Base-by-base conservation (phyloP, 2,797 vertebrate genomes). In the Sphenopsis melanotis region DNA sequence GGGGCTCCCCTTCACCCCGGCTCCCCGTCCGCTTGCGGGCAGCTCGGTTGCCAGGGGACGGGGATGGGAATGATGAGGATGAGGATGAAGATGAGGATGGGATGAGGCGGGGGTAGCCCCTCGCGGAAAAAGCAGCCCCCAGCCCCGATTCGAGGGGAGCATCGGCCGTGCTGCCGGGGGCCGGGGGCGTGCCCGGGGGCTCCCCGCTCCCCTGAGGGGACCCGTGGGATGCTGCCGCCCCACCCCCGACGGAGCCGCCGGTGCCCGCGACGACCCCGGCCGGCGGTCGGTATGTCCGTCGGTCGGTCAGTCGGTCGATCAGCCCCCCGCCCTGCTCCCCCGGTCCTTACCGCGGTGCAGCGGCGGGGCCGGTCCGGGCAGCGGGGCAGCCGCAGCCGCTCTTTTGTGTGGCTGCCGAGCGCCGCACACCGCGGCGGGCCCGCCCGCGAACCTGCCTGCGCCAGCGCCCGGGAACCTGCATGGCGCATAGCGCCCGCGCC, bases 391-490 rank as follows among this genome's bases (percentile, higher is more conserved):
- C 15, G 79, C 88, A 77, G 66, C 80, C 77, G 68, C 88, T 87
- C 93, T 91, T 95, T 93, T 94, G 92, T 93, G 93, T 92, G 91
- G 60, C 52, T 56, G 84, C 77, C 26, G 71, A 75, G 85, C 78
- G 71, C 95, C 94, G 71, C 95, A 69, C 91, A 75, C 83, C 71
- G 83, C 82, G 82, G 61, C 53, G 71, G 61, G 71, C 61, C 83
- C 79, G 89, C 95, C 95, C 95, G 89, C 91, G 93, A 80, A 80
- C 93, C 90, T 89, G 94, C 70, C 32, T 84, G 61, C 55, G 55
- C 55, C n/a, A 26, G 56, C 56, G 24, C 56, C 56, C 56, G 78
- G 93, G 93, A 81, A 92, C 80, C 80, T 85, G 83, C 83, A 85
- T 85, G 83, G 83, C 83, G 55, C 72, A 85, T 68, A 85, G 72